Conservation (phyloP, 2,797 vertebrate species). For the Taeniopygia guttata region DNA sequence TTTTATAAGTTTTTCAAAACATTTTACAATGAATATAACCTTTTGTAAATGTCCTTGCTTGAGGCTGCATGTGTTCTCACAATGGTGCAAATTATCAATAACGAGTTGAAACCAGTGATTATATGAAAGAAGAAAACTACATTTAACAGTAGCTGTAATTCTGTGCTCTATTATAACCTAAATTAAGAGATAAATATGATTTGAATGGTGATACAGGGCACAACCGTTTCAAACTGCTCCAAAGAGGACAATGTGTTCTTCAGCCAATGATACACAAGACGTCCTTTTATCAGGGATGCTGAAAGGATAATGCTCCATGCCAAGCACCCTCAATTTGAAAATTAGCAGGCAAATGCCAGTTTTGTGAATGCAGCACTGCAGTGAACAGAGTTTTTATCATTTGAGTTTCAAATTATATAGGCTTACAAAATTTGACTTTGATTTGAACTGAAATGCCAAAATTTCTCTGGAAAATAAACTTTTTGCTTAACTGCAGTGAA, state of each 20-base stretch:
- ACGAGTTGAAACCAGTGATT: constrained; percentile 1
- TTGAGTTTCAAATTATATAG: not conserved
- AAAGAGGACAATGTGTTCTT: not conserved
- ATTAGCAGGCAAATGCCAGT: not conserved
- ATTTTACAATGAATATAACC: constrained; percentile 11
- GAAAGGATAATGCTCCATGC: not conserved
- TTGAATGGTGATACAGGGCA: not conserved
- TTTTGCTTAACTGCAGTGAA: not conserved
- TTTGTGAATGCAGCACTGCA: not conserved
- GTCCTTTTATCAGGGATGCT: not conserved
- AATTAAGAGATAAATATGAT: not conserved
- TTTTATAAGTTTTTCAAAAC: constrained; percentile 15
- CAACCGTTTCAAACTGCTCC: not conserved
- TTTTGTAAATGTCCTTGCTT: constrained; percentile 44
- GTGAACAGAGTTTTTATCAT: not conserved
- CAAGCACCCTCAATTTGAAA: not conserved
- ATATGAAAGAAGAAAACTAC: not conserved
- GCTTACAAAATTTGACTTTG: not conserved
- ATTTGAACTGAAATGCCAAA: not conserved
- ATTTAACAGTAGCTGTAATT: not conserved
- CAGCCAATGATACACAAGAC: not conserved
- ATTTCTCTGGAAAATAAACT: not conserved
- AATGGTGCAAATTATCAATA: constrained; percentile 14
- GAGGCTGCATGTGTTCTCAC: not conserved
- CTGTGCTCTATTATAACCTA: not conserved